Percentiles rank a stretch among this genome's conserved stretches.
phyloP scores from a whole-genome alignment of 2,113 vertebrate genomes.

The Salvelinus sp. region DNA sequence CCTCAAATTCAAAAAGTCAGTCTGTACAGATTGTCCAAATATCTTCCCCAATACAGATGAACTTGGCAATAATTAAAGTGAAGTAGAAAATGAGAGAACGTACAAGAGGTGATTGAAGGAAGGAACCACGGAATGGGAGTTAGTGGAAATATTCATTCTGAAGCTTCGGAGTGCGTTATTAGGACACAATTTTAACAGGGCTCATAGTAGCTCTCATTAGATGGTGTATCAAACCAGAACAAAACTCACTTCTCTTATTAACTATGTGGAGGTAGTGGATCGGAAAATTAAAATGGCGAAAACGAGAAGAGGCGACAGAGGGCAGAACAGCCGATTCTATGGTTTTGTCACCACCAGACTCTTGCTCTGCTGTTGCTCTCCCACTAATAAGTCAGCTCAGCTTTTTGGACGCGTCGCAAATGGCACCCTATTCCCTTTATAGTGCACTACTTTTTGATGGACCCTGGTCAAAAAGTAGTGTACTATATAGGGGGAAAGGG shows the following conservation, averaged over 20 bases:
- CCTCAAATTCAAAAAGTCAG: slow-evolving; percentile 53
- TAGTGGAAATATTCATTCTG: slow-evolving; percentile 61
- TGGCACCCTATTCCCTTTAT: no score
- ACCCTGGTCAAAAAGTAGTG: background rate
- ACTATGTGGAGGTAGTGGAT: slow-evolving; percentile 81
- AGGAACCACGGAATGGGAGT: slow-evolving; percentile 65
- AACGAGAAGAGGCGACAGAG: slow-evolving; percentile 54
- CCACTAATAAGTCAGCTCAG: slow-evolving; percentile 74
- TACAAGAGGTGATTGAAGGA: slow-evolving; percentile 41
- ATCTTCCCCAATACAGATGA: slow-evolving; percentile 35
- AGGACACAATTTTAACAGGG: slow-evolving; percentile 81
- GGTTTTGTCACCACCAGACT: slow-evolving; percentile 65
- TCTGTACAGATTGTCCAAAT: slow-evolving; percentile 44
- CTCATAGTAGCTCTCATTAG: slow-evolving; percentile 83
- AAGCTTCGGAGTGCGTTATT: slow-evolving; percentile 78
- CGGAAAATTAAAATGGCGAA: slow-evolving; percentile 83
- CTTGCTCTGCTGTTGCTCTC: slow-evolving; percentile 47
- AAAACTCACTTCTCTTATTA: slow-evolving; percentile 80
- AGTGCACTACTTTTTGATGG: no score
- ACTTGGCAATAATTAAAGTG: slow-evolving; percentile 49
- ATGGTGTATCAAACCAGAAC: slow-evolving; percentile 85
- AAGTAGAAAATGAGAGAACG: slow-evolving; percentile 28
- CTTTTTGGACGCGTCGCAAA: background rate
- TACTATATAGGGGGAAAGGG: background rate
- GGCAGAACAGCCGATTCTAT: slow-evolving; percentile 69